These are phyloP conservation scores for Forpus xanthops DNA, from an alignment of 2,797 vertebrate species.

Conservation along the genomic window DNA sequence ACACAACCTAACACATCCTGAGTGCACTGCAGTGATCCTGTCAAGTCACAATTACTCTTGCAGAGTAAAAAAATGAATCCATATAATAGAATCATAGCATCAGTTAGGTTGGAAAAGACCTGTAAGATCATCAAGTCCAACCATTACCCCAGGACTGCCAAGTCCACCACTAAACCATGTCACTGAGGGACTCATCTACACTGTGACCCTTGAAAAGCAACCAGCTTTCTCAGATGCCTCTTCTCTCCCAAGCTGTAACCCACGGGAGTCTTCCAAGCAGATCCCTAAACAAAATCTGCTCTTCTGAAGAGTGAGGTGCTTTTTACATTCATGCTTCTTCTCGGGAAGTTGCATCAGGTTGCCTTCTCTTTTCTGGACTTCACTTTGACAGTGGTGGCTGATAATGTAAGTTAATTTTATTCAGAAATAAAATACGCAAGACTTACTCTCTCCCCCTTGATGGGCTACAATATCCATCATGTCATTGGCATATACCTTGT, in stretches of 20 bases:
- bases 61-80: neutral
- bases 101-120: neutral
- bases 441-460: neutral
- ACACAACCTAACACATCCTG: rapidly evolving
- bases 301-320: neutral
- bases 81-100: neutral
- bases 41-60: neutral
- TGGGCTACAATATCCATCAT: neutral
- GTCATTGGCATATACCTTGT: too few species aligned
- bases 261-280: neutral
- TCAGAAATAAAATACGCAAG: neutral
- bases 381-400: neutral
- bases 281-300: neutral
- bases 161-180: neutral
- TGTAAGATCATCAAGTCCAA: neutral
- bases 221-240: neutral
- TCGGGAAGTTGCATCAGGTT: neutral
- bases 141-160: neutral
- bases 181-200: neutral
- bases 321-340: neutral
- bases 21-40: neutral
- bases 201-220: neutral
- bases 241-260: neutral
- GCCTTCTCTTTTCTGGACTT: neutral
- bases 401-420: neutral